Evolutionary conservation across 1,140 invertebrate species (phyloP).

Genomic region (Trichonephila inaurata): DNA sequence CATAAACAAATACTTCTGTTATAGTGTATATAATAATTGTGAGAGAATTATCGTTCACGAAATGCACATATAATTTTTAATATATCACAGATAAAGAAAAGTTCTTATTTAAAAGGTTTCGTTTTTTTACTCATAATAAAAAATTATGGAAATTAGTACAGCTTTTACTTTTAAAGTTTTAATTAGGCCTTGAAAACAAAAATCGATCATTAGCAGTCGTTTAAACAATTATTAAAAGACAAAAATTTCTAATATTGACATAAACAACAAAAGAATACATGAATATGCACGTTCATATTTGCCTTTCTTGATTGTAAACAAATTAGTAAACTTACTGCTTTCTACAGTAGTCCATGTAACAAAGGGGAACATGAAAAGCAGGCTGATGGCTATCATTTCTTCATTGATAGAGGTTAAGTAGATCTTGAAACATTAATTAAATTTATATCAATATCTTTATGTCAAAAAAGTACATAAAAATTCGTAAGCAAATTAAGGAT

Average conservation of each 20-base stretch:
- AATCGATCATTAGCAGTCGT: neutral
- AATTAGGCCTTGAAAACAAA: neutral
- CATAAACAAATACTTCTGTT: neutral
- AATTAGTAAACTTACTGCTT: constrained; percentile 66
- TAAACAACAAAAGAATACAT: neutral
- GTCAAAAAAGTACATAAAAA: constrained; percentile 71
- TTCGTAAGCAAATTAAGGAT: constrained; percentile 76
- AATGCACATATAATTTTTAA: neutral
- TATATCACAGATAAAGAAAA: neutral
- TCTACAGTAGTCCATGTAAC: constrained; percentile 68
- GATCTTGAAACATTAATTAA: constrained; percentile 63
- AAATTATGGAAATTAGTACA: neutral
- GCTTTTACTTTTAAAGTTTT: neutral
- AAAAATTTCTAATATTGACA: neutral
- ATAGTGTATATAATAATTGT: neutral
- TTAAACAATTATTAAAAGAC: neutral
- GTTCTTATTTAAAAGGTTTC: neutral
- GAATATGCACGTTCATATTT: neutral
- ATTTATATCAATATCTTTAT: constrained; percentile 47
- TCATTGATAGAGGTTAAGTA: constrained; percentile 54
- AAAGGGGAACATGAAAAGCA: constrained; percentile 69
- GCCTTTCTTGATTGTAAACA: constrained; percentile 57
- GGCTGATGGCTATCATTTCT: constrained; percentile 69
- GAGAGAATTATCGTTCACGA: neutral
- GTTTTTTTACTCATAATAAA: neutral